Evolutionary conservation across 1,140 invertebrate species (phyloP).

Genomic region (Drosophila takahashii): DNA sequence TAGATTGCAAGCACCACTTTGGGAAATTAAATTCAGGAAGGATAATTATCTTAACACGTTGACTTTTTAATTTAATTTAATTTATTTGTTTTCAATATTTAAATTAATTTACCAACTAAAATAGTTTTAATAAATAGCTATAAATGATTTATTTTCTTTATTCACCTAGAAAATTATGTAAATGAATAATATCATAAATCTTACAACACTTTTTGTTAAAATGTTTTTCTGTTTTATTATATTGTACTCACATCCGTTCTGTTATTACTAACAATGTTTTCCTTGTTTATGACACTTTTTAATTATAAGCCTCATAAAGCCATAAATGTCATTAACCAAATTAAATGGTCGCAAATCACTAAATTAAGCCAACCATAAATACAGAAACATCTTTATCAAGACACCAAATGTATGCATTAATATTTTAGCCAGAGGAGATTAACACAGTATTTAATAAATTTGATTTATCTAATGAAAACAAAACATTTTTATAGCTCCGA

Average conservation of each 20-base stretch:
- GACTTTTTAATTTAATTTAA: background rate
- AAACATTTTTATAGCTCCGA: background rate
- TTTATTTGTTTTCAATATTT: too few species aligned
- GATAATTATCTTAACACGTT: background rate
- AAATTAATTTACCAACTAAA: background rate
- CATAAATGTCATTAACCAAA: conserved; percentile 11
- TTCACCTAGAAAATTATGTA: background rate
- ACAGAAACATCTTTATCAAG: conserved; percentile 4
- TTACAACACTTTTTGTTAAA: background rate
- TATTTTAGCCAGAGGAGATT: background rate
- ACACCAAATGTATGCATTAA: conserved; percentile 1
- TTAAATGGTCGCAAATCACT: conserved; percentile 25
- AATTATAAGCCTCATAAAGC: conserved; percentile 9
- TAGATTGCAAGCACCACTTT: background rate
- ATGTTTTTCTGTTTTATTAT: conserved; percentile 2
- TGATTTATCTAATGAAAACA: background rate
- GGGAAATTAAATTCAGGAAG: background rate
- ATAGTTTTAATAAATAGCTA: too few species aligned
- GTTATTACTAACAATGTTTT: conserved; percentile 6
- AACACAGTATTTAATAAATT: too few species aligned
- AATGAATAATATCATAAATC: conserved; percentile 1
- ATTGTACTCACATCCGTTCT: background rate
- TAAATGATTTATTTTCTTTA: background rate
- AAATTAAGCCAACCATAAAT: background rate
- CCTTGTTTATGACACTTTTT: conserved; percentile 7